These are phyloP conservation scores for Thumatha senex DNA, from an alignment of 2,888 invertebrate genomes.

Conservation along the genomic window DNA sequence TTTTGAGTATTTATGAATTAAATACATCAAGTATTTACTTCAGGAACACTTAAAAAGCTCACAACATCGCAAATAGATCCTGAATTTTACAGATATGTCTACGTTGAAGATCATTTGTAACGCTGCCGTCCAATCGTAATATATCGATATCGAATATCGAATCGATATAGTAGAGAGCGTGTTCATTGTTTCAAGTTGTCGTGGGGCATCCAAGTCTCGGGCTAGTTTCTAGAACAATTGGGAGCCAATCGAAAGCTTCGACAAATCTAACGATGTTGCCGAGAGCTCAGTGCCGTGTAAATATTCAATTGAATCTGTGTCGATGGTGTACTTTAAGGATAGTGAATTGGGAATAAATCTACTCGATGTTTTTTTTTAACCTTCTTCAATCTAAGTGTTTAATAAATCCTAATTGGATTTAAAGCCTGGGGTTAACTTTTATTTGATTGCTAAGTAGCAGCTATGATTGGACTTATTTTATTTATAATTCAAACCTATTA, in stretches of 20 bases:
- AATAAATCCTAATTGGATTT: too few relatives aligned
- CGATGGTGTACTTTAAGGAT: conserved; percentile 15
- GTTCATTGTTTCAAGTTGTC: conserved; percentile 27
- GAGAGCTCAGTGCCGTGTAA: conserved; percentile 23
- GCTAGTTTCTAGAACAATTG: conserved; percentile 32
- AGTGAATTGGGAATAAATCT: not conserved
- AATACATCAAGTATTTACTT: too few relatives aligned
- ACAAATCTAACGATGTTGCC: conserved; percentile 38
- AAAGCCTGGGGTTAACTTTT: too few relatives aligned
- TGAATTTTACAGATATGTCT: too few relatives aligned
- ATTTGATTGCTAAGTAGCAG: too few relatives aligned
- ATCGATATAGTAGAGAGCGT: not conserved
- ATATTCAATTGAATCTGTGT: conserved; percentile 36
- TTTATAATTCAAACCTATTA: too few relatives aligned
- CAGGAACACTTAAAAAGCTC: too few relatives aligned
- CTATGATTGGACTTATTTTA: too few relatives aligned
- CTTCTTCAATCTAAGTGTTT: too few relatives aligned
- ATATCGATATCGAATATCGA: too few relatives aligned
- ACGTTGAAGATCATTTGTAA: not conserved
- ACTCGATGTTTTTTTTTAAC: not conserved
- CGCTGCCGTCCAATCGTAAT: not conserved
- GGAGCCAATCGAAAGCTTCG: conserved; percentile 40
- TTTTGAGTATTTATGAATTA: too few relatives aligned
- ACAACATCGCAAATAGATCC: too few relatives aligned
- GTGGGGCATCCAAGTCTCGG: conserved; percentile 20